A percentile compares a stretch with the other conserved stretches of the same genome.
Conservation (phyloP, 2,888 invertebrate genomes). For the Ashinkailepas kermadecensis region DNA sequence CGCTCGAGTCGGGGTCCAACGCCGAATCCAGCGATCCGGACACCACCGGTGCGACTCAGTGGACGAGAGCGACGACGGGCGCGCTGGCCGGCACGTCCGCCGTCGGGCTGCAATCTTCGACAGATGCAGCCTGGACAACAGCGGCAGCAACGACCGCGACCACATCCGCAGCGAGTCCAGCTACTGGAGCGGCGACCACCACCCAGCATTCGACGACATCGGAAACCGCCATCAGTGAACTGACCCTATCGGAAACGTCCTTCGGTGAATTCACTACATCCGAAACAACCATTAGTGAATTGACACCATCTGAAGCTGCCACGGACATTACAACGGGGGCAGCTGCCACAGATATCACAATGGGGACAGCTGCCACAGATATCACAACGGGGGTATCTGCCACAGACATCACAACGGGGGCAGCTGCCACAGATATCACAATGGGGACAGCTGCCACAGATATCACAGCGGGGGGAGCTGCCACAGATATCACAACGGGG, state of each 20-base stretch:
- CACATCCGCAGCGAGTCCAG: not conserved
- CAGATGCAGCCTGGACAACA: not conserved
- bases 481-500: too few species aligned
- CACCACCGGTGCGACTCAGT: not conserved
- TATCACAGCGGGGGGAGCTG: too few species aligned
- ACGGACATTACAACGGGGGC: too few species aligned
- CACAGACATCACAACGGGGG: too few species aligned
- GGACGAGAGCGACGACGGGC: not conserved
- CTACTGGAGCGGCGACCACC: not conserved
- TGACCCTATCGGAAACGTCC: not conserved
- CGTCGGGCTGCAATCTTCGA: not conserved
- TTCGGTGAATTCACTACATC: not conserved
- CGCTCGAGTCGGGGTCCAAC: not conserved
- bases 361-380: too few species aligned
- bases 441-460: too few species aligned
- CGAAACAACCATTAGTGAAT: not conserved
- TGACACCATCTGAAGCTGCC: not conserved
- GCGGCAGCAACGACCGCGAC: not conserved
- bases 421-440: too few species aligned
- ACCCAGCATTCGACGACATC: not conserved
- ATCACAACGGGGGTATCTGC: too few species aligned
- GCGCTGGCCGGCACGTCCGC: not conserved
- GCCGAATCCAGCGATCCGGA: not conserved
- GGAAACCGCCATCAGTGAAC: not conserved
- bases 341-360: too few species aligned